These are phyloP conservation scores for Tuta absoluta DNA, from an alignment of 2,888 invertebrate genomes.

Conservation along the genomic window DNA sequence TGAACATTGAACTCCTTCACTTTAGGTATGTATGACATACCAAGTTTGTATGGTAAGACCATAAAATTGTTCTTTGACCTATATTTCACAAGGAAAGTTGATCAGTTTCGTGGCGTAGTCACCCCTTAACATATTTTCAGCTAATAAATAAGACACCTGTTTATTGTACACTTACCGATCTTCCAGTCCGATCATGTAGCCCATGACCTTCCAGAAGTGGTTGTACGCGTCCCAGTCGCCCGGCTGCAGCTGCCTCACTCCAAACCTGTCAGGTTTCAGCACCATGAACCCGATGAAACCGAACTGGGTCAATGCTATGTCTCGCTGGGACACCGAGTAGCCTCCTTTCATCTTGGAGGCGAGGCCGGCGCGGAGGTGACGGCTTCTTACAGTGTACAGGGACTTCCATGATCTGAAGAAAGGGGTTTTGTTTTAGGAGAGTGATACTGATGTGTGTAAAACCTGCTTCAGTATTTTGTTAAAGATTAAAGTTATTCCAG, in stretches of 20 bases:
- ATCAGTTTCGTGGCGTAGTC: too few species aligned
- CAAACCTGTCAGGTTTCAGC: slow-evolving; percentile 83
- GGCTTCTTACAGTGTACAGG: slow-evolving; percentile 83
- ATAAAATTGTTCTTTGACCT: too few species aligned
- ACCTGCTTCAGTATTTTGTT: too few species aligned
- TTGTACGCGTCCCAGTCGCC: slow-evolving; percentile 88
- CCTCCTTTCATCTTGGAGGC: slow-evolving; percentile 66
- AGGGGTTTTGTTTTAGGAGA: too few species aligned
- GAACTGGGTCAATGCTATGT: slow-evolving; percentile 92
- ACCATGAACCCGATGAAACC: slow-evolving; percentile 91
- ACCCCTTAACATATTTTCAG: too few species aligned
- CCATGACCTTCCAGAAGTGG: slow-evolving; percentile 92
- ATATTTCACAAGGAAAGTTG: too few species aligned
- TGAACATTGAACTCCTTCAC: too few species aligned
- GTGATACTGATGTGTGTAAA: too few species aligned
- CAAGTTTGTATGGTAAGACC: too few species aligned
- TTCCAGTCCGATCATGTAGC: slow-evolving; percentile 90
- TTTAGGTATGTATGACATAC: too few species aligned
- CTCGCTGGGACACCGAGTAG: slow-evolving; percentile 87
- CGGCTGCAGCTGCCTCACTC: slow-evolving; percentile 80
- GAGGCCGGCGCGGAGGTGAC: slow-evolving; percentile 84
- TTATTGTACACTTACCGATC: slow-evolving; percentile 88
- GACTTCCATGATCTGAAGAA: slow-evolving; percentile 84
- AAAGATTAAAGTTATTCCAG: too few species aligned
- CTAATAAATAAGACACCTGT: too few species aligned